Evolutionary conservation across 2,113 vertebrate genomes (phyloP).

Genomic region (Macaca nemestrina): DNA sequence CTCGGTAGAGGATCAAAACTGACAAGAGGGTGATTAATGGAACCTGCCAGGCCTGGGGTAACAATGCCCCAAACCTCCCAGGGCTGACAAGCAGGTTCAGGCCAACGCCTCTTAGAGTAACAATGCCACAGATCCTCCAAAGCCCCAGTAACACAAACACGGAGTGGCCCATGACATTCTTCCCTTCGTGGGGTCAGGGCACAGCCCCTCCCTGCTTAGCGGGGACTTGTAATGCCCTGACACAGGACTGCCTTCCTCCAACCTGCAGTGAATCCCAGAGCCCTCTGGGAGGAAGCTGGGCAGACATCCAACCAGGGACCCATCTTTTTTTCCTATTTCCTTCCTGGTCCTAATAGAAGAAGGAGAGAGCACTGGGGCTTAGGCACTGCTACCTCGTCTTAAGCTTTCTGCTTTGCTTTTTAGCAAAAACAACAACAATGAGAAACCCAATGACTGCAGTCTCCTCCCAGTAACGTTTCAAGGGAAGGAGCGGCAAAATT

Average conservation of each 20-base stretch:
- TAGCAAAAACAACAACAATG: too few relatives aligned
- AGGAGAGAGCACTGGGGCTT: too few relatives aligned
- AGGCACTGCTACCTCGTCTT: too few relatives aligned
- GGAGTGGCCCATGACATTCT: background rate
- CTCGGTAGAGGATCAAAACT: conserved; percentile 69
- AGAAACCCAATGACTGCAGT: too few relatives aligned
- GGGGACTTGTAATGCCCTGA: background rate
- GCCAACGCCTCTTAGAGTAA: conserved; percentile 67
- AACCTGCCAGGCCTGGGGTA: conserved; percentile 71
- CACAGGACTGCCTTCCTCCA: background rate
- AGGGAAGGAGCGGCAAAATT: too few relatives aligned
- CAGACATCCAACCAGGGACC: too few relatives aligned
- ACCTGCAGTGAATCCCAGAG: background rate
- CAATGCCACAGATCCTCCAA: conserved; percentile 54
- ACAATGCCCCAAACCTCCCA: conserved; percentile 22
- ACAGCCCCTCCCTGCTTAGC: fast-evolving
- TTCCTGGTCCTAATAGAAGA: too few relatives aligned
- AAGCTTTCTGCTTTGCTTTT: too few relatives aligned
- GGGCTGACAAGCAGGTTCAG: conserved; percentile 75
- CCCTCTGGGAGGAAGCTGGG: too few relatives aligned
- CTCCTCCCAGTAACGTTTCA: too few relatives aligned
- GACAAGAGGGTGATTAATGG: conserved; percentile 79
- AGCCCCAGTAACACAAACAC: conserved; percentile 55
- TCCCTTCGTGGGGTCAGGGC: background rate
- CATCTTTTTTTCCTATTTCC: too few relatives aligned